Evolutionary conservation across 2,888 invertebrate genomes (phyloP).

Genomic region (Drosophila rellima): DNA sequence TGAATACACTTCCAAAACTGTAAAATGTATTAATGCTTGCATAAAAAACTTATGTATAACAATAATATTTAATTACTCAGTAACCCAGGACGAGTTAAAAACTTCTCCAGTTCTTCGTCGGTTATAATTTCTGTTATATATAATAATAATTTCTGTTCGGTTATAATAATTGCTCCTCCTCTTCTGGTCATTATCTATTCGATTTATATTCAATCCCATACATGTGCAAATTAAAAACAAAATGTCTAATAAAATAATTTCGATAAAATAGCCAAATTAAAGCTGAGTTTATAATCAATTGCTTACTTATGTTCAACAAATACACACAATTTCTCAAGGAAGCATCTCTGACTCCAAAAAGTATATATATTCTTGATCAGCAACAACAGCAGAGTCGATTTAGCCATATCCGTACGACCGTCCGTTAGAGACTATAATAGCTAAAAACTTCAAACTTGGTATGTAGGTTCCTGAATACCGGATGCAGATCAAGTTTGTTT

Average conservation of each 20-base stretch:
- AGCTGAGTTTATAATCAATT: slow-evolving; percentile 10
- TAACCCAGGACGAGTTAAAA: slow-evolving; percentile 91
- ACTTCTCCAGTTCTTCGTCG: slow-evolving; percentile 94
- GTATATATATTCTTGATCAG: no score
- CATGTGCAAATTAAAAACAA: slow-evolving; percentile 22
- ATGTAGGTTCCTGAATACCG: no score
- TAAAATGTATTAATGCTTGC: neutral
- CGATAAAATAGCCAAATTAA: slow-evolving; percentile 25
- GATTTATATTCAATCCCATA: slow-evolving; percentile 7
- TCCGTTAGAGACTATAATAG: no score
- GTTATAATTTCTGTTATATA: slow-evolving; percentile 92
- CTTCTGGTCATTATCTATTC: slow-evolving; percentile 89
- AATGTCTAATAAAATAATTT: slow-evolving; percentile 21
- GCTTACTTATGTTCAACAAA: neutral
- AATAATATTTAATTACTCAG: slow-evolving; percentile 87
- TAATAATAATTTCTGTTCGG: no score
- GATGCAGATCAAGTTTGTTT: no score
- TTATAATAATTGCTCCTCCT: no score
- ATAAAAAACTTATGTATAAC: neutral
- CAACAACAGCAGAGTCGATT: no score
- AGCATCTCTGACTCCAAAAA: no score
- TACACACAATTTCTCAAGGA: slow-evolving; percentile 32
- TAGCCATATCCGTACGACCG: no score
- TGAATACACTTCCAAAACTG: slow-evolving; percentile 94
- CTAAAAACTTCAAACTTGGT: no score